Conservation (phyloP, 2,113 vertebrate species). For the Barnardius zonarius region DNA sequence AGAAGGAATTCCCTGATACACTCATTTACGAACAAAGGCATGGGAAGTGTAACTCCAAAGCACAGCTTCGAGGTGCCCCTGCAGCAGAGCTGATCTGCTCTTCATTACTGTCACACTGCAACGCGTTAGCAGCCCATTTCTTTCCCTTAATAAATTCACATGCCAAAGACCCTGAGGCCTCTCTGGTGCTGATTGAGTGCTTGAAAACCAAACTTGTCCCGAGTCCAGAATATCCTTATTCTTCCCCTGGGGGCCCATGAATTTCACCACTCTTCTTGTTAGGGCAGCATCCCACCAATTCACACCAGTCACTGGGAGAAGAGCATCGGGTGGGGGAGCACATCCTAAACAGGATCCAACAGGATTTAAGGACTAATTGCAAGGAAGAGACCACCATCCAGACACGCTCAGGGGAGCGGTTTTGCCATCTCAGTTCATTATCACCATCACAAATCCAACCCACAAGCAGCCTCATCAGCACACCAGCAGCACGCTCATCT, state of each 20-base stretch:
- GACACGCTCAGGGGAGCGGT: not conserved
- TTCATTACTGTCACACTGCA: not conserved
- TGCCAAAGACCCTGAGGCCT: rapidly evolving
- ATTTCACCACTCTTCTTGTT: not conserved
- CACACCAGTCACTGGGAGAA: rapidly evolving
- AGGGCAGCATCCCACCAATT: rapidly evolving
- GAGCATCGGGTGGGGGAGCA: rapidly evolving
- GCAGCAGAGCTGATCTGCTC: constrained; percentile 1
- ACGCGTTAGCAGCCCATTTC: rapidly evolving
- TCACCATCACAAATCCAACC: not conserved
- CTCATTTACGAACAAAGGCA: not conserved
- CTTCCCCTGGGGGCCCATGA: not conserved
- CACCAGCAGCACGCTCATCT: rapidly evolving
- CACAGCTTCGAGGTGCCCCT: not conserved
- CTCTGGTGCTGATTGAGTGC: constrained; percentile 40
- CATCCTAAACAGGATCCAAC: not conserved
- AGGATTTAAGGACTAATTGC: not conserved
- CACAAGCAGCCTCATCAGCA: not conserved
- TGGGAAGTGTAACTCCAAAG: not conserved
- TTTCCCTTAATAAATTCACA: not conserved
- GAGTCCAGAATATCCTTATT: not conserved
- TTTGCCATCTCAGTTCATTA: not conserved
- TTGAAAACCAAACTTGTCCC: not conserved
- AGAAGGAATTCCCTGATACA: not conserved
- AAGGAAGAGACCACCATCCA: not conserved